Base-by-base conservation (phyloP, 92 coral and sea anemone species). In the Umimayanthus chanpuru region DNA sequence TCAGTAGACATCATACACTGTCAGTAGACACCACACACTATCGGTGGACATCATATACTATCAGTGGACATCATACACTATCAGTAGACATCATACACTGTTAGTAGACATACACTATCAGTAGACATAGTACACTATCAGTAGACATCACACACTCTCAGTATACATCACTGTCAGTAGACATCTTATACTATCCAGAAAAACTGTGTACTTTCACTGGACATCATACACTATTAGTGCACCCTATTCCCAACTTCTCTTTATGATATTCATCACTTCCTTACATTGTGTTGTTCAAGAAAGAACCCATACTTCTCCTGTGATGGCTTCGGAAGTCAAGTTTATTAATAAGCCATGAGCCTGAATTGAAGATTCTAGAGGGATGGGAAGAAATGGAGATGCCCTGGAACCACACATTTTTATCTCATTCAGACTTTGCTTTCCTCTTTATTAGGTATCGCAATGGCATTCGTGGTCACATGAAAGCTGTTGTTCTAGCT, bases 381-480 rank as follows among this genome's bases (percentile, higher is more conserved):
- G 23, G 20, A 56, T 56, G 66, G 23, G 5, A 56, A 56, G 0
- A 0, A 15, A 4, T 56, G 9, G 44, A 41, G 44, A 41, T 41
- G 8, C 9, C 14, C 18, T 53, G 3, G 58, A 53, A 53, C 0
- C 58, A 53, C 58, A 11, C 18, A 1, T 12, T 53, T 53, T 53
- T 0, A 53, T 12, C 20, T 12, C 58, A 0, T 53, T 11, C 2
- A 11, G 1, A 53, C 36, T 28, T 20, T 90, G 5, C 50, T 44
- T 36, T 43, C 50, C 44, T 81, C 23, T 0, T 80, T 73, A 2
- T 30, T 77, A 96, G 99, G 80, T 96, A 96, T 82, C 98, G 99
- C 3, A 96, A 96, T 89, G 99, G 98, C 7, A 93, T 95, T 55
- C 98, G 99, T 29, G 99, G 99, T 41, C 99, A 97, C 82, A 94